Evolutionary conservation across 1,140 invertebrate genomes (phyloP).

Genomic region (Achroia grisella): DNA sequence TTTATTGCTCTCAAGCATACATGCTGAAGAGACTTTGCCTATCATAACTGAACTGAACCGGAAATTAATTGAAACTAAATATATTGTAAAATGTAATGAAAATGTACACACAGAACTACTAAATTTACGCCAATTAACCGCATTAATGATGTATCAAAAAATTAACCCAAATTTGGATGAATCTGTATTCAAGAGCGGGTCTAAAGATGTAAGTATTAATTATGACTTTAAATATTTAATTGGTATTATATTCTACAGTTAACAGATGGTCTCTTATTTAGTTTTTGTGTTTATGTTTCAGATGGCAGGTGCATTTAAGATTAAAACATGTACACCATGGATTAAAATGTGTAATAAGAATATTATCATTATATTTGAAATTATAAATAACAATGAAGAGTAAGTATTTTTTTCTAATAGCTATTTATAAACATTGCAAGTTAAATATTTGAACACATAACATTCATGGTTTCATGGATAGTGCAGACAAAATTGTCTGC

Average conservation of each 20-base stretch:
- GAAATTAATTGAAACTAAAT: constrained; percentile 45
- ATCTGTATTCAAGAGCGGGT: constrained; percentile 18
- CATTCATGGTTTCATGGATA: too few species aligned
- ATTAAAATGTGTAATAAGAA: constrained; percentile 46
- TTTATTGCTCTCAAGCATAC: background rate
- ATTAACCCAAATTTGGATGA: constrained; percentile 21
- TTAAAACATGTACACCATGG: constrained; percentile 21
- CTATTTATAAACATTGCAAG: too few species aligned
- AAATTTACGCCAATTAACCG: constrained; percentile 34
- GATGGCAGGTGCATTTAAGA: constrained; percentile 14
- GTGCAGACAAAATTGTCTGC: too few species aligned
- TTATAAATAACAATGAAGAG: constrained; percentile 37
- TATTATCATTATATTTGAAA: constrained; percentile 29
- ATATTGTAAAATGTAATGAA: constrained; percentile 39
- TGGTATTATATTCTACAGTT: too few species aligned
- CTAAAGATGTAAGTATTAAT: constrained; percentile 28
- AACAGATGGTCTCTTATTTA: background rate
- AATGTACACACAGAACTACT: constrained; percentile 29
- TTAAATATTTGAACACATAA: too few species aligned
- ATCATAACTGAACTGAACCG: constrained; percentile 27
- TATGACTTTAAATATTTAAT: too few species aligned
- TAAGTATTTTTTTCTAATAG: constrained; percentile 26
- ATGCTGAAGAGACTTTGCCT: constrained; percentile 22
- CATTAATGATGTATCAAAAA: constrained; percentile 31
- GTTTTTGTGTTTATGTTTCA: constrained; percentile 11